Conservation (phyloP, 2,113 vertebrate genomes). For the Athene cunicularia region DNA sequence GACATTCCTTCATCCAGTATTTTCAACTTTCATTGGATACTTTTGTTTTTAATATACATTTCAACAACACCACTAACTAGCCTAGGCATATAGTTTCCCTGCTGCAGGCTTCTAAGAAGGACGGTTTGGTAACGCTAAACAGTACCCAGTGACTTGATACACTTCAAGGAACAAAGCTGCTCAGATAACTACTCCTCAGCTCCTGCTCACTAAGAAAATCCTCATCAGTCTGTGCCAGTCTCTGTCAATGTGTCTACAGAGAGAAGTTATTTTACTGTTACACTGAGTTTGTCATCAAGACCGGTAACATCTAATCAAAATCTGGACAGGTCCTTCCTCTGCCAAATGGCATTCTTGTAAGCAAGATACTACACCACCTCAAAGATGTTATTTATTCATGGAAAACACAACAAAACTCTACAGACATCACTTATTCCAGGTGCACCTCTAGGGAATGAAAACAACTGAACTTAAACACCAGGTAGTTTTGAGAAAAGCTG, state of each 20-base stretch:
- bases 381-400: not conserved
- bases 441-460: not conserved
- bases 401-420: not conserved
- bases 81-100: not conserved
- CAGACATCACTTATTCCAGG: not conserved
- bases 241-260: not conserved
- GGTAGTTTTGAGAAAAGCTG: not conserved
- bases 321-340: not conserved
- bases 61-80: not conserved
- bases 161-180: conserved; percentile 2
- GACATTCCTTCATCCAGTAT: not conserved
- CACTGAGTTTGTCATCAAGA: not conserved
- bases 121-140: not conserved
- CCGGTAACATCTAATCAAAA: not conserved
- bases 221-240: not conserved
- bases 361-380: not conserved
- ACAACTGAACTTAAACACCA: not conserved
- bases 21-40: not conserved
- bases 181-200: not conserved
- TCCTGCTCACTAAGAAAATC: not conserved
- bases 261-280: not conserved
- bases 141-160: not conserved
- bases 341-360: not conserved
- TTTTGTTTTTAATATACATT: not conserved
- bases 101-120: not conserved